Percentiles rank a stretch among this genome's conserved stretches.
Conservation (phyloP, 2,888 invertebrate genomes). For the Dynastes grantii region DNA sequence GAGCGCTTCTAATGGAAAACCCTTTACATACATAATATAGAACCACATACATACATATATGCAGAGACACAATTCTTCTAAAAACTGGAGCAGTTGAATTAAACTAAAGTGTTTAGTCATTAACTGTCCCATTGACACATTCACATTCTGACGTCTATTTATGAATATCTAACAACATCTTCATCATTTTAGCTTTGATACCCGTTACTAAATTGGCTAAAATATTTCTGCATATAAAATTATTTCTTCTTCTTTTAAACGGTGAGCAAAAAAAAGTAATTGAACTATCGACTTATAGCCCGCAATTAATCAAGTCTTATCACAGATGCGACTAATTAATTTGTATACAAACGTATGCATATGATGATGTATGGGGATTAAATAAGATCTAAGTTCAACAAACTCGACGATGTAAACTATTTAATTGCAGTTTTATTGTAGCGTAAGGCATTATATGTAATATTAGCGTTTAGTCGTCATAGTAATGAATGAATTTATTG, state of each 20-base stretch:
- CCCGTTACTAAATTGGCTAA: too few species aligned
- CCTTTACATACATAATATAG: not conserved
- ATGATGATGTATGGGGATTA: not conserved
- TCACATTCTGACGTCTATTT: not conserved
- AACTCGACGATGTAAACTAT: not conserved
- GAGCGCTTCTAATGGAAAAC: too few species aligned
- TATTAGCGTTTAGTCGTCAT: not conserved
- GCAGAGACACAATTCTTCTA: not conserved
- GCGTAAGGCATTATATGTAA: not conserved
- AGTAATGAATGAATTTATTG: not conserved
- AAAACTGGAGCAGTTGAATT: not conserved
- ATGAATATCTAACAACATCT: not conserved
- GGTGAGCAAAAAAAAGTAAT: not conserved
- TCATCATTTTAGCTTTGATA: not conserved
- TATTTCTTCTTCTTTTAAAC: not conserved
- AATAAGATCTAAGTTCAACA: slow-evolving; percentile 1
- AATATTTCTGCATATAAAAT: not conserved
- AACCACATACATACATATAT: not conserved
- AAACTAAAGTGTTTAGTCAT: slow-evolving; percentile 5
- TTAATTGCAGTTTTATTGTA: slow-evolving; percentile 15
- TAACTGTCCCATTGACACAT: not conserved
- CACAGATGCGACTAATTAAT: not conserved
- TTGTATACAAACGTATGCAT: not conserved
- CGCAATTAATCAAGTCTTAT: too few species aligned
- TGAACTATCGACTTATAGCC: too few species aligned